phyloP scores from a whole-genome alignment of 2,888 invertebrate species.

The Aphidoletes aphidimyza region DNA sequence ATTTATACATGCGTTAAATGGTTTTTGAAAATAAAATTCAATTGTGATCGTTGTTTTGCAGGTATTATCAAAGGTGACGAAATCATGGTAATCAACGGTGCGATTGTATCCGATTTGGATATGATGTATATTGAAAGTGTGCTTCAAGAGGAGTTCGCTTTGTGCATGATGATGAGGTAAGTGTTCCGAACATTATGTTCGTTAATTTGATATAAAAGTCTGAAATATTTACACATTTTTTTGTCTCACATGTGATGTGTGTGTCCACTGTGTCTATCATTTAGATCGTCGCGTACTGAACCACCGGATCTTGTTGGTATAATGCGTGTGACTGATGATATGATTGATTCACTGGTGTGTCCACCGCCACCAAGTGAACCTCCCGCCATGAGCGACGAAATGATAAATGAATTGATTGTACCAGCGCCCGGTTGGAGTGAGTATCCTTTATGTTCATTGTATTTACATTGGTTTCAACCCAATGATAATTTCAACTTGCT shows the following conservation, averaged over 20 bases:
- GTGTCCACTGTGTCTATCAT: background rate
- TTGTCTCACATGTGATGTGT: background rate
- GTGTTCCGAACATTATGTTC: background rate
- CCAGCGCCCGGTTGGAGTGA: conserved; percentile 96
- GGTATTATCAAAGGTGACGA: conserved; percentile 98
- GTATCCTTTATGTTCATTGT: conserved; percentile 61
- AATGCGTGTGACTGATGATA: conserved; percentile 91
- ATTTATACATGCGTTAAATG: too few species aligned
- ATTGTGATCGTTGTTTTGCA: conserved; percentile 67
- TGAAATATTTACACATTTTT: background rate
- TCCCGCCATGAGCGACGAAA: conserved; percentile 92
- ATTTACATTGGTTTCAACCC: background rate
- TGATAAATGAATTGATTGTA: conserved; percentile 95
- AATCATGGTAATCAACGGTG: conserved; percentile 98
- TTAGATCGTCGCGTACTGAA: conserved; percentile 82
- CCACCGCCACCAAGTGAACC: conserved; percentile 96
- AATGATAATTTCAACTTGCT: background rate
- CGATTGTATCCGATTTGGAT: conserved; percentile 97
- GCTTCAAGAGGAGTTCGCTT: conserved; percentile 90
- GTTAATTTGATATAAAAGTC: background rate
- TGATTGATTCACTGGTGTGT: conserved; percentile 94
- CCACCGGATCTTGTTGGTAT: conserved; percentile 81
- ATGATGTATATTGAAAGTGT: conserved; percentile 99
- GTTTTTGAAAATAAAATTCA: too few species aligned
- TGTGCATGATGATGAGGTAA: conserved; percentile 96